Evolutionary conservation across 2,797 vertebrate genomes (phyloP), one percentile per base, ranked within the genome.

Genomic region (Corythornis leucogaster): DNA sequence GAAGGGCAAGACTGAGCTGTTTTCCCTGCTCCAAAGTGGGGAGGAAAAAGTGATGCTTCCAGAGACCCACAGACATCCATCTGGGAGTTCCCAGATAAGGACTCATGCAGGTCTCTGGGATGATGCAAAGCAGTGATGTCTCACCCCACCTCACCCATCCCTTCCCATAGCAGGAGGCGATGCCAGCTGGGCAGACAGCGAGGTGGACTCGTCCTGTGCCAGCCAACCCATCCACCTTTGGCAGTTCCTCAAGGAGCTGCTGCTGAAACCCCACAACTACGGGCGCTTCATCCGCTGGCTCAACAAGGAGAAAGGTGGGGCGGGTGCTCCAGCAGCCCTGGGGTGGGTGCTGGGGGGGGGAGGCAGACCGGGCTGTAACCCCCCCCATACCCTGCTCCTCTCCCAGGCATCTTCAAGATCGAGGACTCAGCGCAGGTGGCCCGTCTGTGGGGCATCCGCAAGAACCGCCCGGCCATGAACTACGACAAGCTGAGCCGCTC

Each of bases 401-500:
- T 61, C 40, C 5, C 95, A 99, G 99, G 99, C 80, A 99, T 99
- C 97, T 99, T 99, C 93, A 99, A 99, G 96, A 99, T 99, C 1
- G 99, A 99, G 97, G 99, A 99, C 97, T 99, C 99, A 0, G 99
- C 99, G n/a, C 99, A 99, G 24, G 99, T 99, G 30, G 99, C 99
- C 0, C 97, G 99, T 20, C 98, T 99, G 30, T 99, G 99, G 99
- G 99, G 99, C 53, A 98, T 99, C 95, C 96, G 99, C 28, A 99
- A 99, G 98, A 99, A 99, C 92, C 98, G 99, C 3, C 99, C 99
- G 0, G 99, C 99, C 73, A 99, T 99, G 99, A 99, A 99, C 98
- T 99, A 99, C 38, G 99, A 99, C 98, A 99, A 99, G 93, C 98
- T 99, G 96, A 99, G 99, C 97, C 99, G 99, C 91, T 99, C 99